Evolutionary conservation across 37 sponge, comb jelly and placozoan species (phyloP), one percentile per base, ranked within the genome.

Genomic region (Crambe crambe): DNA sequence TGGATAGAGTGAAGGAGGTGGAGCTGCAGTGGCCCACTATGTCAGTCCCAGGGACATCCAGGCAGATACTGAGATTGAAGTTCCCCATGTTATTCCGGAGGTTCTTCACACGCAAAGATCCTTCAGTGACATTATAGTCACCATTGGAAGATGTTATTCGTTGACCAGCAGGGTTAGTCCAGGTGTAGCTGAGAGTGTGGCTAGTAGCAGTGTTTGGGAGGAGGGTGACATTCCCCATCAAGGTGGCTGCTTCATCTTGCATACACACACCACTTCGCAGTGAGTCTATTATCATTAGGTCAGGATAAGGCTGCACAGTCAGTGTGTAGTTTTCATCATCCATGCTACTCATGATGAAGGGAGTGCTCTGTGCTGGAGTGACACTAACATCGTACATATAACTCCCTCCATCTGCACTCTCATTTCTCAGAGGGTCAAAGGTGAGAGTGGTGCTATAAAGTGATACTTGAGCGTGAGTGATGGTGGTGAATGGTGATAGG

Each of bases 171-270:
- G 66, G 35, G 30, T 32, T 34, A 30, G 35, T 65, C 66, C 66
- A 65, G 31, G 35, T 31, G 35, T 65, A 65, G 5, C 2, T 32
- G 35, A 65, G 66, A 34, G 31, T 30, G 17, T 60, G 61, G 35
- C 30, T 65, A 8, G 3, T 18, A 34, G 31, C 66, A 34, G 66
- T 65, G 66, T 65, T 65, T 12, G 10, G 31, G 66, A 65, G 66
- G 66, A 65, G 66, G 35, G 66, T 30, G 66, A 65, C 66, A 65
- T 32, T 65, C 32, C 66, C 66, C 2, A 34, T 31, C 66, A 65
- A 30, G 10, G 35, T 30, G 31, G 66, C 10, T 9, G 25, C 34
- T 34, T 30, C 66, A 8, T 31, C 32, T 4, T 18, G 26, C 35
- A 8, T 30, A 31, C 66, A 65, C 5, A 5, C 10, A 20, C 66